phyloP scores from a whole-genome alignment of 2,113 vertebrate species.

The Bos javanicus region DNA sequence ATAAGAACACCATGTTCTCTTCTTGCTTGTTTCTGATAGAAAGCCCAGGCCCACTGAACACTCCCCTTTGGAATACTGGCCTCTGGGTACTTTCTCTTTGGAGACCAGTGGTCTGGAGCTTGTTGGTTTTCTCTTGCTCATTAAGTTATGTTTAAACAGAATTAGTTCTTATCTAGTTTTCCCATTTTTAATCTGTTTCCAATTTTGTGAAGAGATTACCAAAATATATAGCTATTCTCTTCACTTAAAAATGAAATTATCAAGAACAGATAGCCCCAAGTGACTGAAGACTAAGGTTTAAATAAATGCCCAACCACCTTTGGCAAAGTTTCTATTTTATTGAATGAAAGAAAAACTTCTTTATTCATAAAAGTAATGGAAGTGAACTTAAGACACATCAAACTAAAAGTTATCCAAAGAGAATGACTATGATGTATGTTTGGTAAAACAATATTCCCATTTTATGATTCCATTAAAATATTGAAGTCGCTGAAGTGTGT shows the following conservation, averaged over 20 bases:
- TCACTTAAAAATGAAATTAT: slow-evolving; percentile 11
- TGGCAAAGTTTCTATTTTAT: not conserved
- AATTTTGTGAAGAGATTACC: not conserved
- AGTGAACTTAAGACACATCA: not conserved
- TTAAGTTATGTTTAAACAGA: slow-evolving; percentile 8
- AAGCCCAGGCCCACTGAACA: not conserved
- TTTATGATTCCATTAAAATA: slow-evolving; percentile 33
- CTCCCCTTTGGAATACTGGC: not conserved
- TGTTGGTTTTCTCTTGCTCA: not conserved
- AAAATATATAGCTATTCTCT: not conserved
- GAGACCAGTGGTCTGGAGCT: not conserved
- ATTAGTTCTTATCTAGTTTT: not conserved
- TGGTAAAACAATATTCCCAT: not conserved
- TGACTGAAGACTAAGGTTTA: not conserved
- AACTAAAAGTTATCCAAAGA: not conserved
- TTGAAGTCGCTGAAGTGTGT: not conserved
- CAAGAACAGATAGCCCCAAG: not conserved
- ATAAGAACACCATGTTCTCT: not conserved
- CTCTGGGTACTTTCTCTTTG: slow-evolving; percentile 20
- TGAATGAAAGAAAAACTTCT: not conserved
- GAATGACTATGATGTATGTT: not conserved
- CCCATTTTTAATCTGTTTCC: not conserved
- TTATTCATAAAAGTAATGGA: not conserved
- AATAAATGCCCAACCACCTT: not conserved
- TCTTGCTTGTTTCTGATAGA: not conserved